Base-by-base conservation (phyloP, 2,888 invertebrate species). In the Ophion ventricosus region DNA sequence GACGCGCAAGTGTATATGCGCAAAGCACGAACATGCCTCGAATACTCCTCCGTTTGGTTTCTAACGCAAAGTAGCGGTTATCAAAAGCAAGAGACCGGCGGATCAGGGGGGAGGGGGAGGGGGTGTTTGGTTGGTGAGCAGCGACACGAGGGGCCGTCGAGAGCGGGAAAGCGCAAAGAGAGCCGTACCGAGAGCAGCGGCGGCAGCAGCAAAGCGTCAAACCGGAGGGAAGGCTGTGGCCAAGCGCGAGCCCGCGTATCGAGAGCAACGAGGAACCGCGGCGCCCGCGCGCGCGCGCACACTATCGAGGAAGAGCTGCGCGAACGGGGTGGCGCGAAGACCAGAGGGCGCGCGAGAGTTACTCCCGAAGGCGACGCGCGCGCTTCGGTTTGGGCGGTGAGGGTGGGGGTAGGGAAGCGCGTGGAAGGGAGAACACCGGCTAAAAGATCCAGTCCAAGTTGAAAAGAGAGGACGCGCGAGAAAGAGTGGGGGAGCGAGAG, bases 371-470 rank as follows among this genome's bases (percentile, higher is more conserved):
- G 40, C 40, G 17, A 14, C 17, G 49, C 49, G 14, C 17, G 49
- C 17, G 14, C 17, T 3, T 2, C 49, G 14, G 78, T 17, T 35
- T 35, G 63, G 56, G 25, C 54, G n/a, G 61, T 82, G 69, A 66
- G 80, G 84, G 82, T 79, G 85, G 85, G 86, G 84, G 80, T 2
- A 87, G 83, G 80, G 78, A 84, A 72, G 75, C 17, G 57, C 67
- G 74, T 67, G 72, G 64, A 66, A 70, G 56, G 69, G 61, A 72
- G 69, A 25, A 67, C 35, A 67, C 35, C 29, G 49, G 57, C 20
- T 49, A 11, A 69, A 20, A 2, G 8, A 43, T 23, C 26, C 11
- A 57, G 54, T 63, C 20, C 11, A 35, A 17, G 63, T 29, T 56
- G 29, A n/a, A 56, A 64, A 66, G 80, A 66, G 83, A 63, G 63